Conservation (phyloP, 2,113 vertebrate species). For the Bubo bubo region DNA sequence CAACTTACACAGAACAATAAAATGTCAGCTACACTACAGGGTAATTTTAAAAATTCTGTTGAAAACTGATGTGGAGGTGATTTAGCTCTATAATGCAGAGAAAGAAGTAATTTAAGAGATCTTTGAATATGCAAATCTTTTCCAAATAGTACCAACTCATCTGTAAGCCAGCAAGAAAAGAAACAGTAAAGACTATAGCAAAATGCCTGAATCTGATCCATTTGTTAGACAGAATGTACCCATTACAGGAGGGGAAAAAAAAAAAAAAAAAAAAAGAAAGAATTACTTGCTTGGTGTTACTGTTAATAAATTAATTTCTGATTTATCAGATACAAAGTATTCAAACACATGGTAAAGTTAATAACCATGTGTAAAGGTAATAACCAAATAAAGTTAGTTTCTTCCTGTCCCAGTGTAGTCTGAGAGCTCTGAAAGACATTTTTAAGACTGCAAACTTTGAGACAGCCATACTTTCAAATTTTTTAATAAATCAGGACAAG, state of each 20-base stretch:
- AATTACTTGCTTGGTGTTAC: background rate
- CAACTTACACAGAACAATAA: background rate
- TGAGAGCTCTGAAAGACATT: background rate
- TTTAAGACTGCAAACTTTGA: background rate
- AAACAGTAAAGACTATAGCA: background rate
- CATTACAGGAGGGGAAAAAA: background rate
- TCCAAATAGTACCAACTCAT: background rate
- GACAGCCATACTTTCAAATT: background rate
- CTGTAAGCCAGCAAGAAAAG: background rate
- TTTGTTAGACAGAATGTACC: background rate
- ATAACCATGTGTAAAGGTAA: background rate
- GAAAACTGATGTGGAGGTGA: background rate
- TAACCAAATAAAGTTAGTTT: background rate
- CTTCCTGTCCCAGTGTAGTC: background rate
- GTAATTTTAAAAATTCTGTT: background rate
- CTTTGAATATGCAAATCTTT: background rate
- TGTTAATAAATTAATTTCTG: background rate
- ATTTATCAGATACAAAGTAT: background rate
- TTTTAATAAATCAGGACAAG: background rate
- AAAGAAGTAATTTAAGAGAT: background rate
- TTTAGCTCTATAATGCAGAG: background rate
- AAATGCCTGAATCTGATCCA: background rate
- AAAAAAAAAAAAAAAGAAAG: background rate
- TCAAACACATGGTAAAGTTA: background rate
- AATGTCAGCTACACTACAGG: background rate